Evolutionary conservation across 2,888 invertebrate genomes (phyloP).

Genomic region (Drosophila meridionalis): DNA sequence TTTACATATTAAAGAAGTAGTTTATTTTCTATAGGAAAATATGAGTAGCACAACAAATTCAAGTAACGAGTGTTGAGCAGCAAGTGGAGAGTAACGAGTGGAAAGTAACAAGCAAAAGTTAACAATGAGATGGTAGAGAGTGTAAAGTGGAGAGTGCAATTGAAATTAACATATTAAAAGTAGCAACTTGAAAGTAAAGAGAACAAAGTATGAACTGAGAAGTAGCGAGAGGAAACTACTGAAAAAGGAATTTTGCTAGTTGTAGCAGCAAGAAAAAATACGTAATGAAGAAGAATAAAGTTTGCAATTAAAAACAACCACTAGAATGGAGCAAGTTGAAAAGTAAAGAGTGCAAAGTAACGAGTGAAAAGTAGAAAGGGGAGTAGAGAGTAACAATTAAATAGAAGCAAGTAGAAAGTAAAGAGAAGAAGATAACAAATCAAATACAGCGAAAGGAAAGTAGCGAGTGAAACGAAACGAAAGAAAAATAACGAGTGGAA

Average conservation of each 20-base stretch:
- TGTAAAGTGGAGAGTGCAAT: neutral
- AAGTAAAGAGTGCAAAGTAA: neutral
- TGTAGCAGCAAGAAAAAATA: no score
- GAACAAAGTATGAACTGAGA: neutral
- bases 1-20: no score
- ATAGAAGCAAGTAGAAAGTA: neutral
- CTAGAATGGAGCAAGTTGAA: neutral
- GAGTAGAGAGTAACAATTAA: neutral
- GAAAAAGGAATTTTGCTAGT: no score
- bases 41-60: no score
- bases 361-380: neutral
- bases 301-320: no score
- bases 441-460: neutral
- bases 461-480: neutral
- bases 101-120: neutral
- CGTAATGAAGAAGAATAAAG: no score
- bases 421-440: neutral
- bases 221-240: neutral
- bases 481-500: neutral
- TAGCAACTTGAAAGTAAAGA: neutral
- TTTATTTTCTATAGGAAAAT: no score
- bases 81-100: neutral
- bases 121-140: neutral
- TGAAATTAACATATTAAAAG: no score
- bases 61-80: neutral